These are phyloP conservation scores for Eurystomus gularis DNA, from an alignment of 2,113 vertebrate genomes.

Conservation along the genomic window DNA sequence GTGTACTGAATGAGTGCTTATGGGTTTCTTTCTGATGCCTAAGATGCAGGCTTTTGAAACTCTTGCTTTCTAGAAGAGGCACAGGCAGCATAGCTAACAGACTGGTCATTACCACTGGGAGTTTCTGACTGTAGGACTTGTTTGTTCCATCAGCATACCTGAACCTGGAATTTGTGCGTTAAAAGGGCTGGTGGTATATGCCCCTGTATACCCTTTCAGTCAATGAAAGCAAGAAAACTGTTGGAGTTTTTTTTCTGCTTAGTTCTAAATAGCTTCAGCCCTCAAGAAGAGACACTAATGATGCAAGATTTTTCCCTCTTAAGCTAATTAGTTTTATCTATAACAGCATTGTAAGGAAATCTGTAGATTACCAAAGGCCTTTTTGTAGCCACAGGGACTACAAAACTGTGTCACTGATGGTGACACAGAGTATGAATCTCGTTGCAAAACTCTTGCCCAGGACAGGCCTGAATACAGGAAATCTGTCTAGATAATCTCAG, in stretches of 20 bases:
- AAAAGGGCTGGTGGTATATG: neutral
- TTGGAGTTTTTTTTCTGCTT: accelerated
- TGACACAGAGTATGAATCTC: neutral
- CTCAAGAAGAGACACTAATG: neutral
- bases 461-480: neutral
- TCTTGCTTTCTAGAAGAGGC: neutral
- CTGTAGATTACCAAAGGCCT: neutral
- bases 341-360: neutral
- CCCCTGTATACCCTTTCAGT: neutral
- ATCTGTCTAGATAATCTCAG: neutral
- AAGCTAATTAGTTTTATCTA: neutral
- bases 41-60: neutral
- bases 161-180: neutral
- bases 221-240: neutral
- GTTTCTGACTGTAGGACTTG: neutral
- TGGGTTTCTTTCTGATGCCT: neutral
- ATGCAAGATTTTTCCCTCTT: neutral
- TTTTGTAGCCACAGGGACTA: neutral
- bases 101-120: neutral
- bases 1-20: neutral
- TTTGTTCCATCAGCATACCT: neutral
- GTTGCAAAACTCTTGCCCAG: neutral
- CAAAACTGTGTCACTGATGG: neutral
- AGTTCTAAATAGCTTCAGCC: neutral
- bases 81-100: neutral